Percentiles rank a stretch among this genome's conserved stretches.
Conservation (phyloP, 2,113 vertebrate genomes). For the Alligator sinensis region DNA sequence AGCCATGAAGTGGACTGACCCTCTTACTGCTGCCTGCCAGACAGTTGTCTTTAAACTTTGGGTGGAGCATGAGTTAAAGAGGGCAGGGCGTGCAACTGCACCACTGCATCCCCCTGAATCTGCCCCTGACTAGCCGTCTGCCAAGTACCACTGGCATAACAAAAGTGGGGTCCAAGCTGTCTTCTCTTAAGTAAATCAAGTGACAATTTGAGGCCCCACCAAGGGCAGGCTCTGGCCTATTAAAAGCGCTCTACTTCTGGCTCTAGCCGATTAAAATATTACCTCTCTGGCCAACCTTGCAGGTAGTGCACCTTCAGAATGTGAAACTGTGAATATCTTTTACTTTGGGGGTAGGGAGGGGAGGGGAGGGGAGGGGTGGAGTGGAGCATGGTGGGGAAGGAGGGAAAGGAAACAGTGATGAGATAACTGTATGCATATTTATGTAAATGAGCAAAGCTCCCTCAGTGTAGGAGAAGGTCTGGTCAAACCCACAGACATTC, state of each 20-base stretch:
- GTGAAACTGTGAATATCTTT: background rate
- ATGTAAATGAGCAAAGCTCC: background rate
- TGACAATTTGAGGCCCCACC: accelerated
- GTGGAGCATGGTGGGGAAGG: background rate
- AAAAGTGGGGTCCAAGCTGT: background rate
- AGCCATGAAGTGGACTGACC: too few species aligned
- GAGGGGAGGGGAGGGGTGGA: background rate
- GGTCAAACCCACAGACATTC: background rate
- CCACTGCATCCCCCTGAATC: too few species aligned
- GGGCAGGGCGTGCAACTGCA: too few species aligned
- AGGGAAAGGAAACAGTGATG: background rate
- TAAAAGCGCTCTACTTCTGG: background rate
- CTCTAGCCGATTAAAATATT: background rate
- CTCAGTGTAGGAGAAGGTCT: background rate
- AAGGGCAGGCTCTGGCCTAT: background rate
- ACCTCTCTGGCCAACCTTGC: background rate
- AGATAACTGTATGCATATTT: background rate
- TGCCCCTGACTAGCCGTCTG: background rate
- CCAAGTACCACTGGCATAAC: background rate
- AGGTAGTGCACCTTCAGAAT: background rate
- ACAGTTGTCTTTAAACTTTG: too few species aligned
- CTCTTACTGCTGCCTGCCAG: too few species aligned
- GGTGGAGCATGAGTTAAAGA: too few species aligned
- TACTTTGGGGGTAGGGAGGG: background rate
- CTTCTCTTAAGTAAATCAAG: background rate